These are phyloP conservation scores for Lutjanus argentimaculatus DNA, from an alignment of 2,797 vertebrate genomes.

Conservation along the genomic window DNA sequence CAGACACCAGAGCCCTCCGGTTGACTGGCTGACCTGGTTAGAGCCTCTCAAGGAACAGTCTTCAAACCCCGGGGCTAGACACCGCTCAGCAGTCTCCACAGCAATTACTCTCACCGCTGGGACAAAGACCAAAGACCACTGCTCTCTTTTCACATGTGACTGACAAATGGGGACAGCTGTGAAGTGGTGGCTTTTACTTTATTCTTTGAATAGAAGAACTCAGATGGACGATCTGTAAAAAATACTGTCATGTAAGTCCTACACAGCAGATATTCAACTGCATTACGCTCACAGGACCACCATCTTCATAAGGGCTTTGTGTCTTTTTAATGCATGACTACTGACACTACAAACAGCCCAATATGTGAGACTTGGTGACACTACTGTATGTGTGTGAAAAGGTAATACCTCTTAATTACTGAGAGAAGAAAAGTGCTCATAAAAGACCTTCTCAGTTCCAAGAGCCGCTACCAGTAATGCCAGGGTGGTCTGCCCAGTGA, in stretches of 20 bases:
- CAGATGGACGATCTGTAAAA: background rate
- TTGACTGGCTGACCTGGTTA: constrained; percentile 47
- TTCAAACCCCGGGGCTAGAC: constrained; percentile 41
- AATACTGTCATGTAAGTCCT: background rate
- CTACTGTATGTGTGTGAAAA: background rate
- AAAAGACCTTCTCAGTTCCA: constrained; percentile 33
- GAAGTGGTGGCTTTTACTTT: constrained; percentile 11
- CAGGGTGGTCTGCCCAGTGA: constrained; percentile 17
- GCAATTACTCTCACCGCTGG: constrained; percentile 40
- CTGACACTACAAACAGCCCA: background rate
- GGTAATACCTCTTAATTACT: constrained; percentile 12
- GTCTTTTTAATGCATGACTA: background rate
- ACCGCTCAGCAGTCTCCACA: constrained; percentile 29
- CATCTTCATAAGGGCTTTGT: background rate
- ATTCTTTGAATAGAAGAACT: constrained; percentile 25
- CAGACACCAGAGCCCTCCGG: constrained; percentile 34
- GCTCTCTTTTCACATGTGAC: constrained; percentile 5
- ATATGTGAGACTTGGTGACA: background rate
- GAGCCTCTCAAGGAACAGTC: constrained; percentile 34
- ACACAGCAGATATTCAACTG: background rate
- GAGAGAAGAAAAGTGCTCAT: constrained; percentile 13
- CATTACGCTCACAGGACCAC: background rate
- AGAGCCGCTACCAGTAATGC: background rate
- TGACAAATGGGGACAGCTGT: constrained; percentile 39
- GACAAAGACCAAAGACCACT: constrained; percentile 21